Evolutionary conservation across 1,140 invertebrate species (phyloP), one percentile per base, ranked within the genome.

Genomic region (Lepeophtheirus salmonis): DNA sequence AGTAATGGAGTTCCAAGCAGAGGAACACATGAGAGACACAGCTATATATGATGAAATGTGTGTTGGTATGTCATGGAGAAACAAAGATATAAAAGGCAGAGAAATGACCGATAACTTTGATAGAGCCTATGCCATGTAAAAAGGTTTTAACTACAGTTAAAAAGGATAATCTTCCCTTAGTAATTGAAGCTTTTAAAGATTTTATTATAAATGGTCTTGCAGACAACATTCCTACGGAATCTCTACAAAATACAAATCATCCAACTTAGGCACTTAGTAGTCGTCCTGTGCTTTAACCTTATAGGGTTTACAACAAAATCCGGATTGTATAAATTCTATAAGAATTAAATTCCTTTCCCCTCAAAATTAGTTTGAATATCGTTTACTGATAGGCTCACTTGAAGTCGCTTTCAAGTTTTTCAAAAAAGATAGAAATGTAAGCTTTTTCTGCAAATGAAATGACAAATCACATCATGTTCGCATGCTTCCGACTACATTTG

Each of bases 291-390:
- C 20, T 54, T 2, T 16, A 24, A 54, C 52, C 22, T 2, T 1
- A 54, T 13, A 54, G 23, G 13, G 1, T 23, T 12, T 16, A 14
- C 17, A 54, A 14, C 2, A 54, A 54, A 24, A 16, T 14, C 21
- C n/a, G 52, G 17, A 54, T 54, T 54, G 52, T 54, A 54, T 54
- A 2, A 54, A 54, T 17, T n/a, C n/a, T n/a, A n/a, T n/a, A n/a
- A n/a, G n/a, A n/a, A n/a, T n/a, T n/a, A n/a, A n/a, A n/a, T n/a
- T n/a, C n/a, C n/a, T n/a, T n/a, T n/a, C n/a, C n/a, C n/a, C n/a
- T n/a, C n/a, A n/a, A n/a, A n/a, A n/a, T n/a, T n/a, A n/a, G n/a
- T n/a, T n/a, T n/a, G n/a, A n/a, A n/a, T n/a, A n/a, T n/a, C n/a
- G n/a, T n/a, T n/a, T n/a, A n/a, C n/a, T n/a, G n/a, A n/a, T n/a